Conservation (phyloP, 1,140 invertebrate species). For the Hylyphantes graminicola region DNA sequence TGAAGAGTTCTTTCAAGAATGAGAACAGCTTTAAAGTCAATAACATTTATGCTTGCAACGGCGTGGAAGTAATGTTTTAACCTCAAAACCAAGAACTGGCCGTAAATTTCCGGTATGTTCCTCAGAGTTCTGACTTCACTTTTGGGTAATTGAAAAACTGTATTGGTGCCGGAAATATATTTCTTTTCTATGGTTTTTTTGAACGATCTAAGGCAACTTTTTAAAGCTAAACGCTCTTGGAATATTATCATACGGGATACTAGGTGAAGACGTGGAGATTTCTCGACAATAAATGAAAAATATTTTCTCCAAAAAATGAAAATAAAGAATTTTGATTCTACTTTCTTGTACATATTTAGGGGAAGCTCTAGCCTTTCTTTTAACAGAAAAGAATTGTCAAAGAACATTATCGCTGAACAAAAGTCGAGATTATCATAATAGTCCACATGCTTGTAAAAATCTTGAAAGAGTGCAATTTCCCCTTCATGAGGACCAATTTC, state of each 20-base stretch:
- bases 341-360: neutral
- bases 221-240: neutral
- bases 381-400: constrained; percentile 28
- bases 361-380: constrained; percentile 9
- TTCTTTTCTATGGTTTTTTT: neutral
- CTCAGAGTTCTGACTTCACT: neutral
- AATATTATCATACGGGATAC: constrained; percentile 5
- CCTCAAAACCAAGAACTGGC: neutral
- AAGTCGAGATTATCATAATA: constrained; percentile 30
- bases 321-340: constrained; percentile 25
- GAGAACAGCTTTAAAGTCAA: neutral
- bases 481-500: neutral
- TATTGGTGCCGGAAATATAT: neutral
- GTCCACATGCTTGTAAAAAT: neutral
- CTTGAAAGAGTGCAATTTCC: neutral
- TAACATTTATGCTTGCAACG: neutral
- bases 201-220: neutral
- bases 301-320: constrained; percentile 10
- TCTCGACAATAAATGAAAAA: neutral
- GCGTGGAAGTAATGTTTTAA: constrained; percentile 16
- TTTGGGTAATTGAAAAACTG: neutral
- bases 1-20: constrained; percentile 22
- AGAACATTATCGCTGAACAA: constrained; percentile 12
- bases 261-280: too few relatives aligned
- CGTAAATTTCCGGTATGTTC: constrained; percentile 23